phyloP scores from a whole-genome alignment of 1,140 invertebrate genomes.

The Drosophila virilis region DNA sequence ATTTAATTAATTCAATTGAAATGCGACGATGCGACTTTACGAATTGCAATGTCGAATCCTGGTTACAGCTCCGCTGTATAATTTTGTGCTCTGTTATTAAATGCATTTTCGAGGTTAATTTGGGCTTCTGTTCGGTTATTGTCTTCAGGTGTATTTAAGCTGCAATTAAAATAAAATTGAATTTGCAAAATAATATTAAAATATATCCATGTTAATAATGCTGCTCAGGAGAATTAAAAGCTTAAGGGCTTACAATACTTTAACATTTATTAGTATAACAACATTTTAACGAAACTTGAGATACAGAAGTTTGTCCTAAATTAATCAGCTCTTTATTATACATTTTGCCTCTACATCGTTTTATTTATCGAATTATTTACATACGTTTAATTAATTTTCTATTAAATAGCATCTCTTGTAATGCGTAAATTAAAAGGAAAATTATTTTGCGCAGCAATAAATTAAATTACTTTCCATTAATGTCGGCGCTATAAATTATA shows the following conservation, averaged over 20 bases:
- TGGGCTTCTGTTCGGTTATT: constrained; percentile 47
- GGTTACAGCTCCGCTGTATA: constrained; percentile 38
- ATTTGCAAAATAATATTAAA: constrained; percentile 44
- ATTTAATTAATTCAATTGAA: constrained; percentile 78
- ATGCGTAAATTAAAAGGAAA: constrained; percentile 8
- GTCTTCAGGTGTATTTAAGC: constrained; percentile 53
- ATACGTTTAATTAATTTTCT: constrained; percentile 10
- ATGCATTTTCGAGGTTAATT: constrained; percentile 21
- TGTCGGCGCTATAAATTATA: constrained; percentile 45
- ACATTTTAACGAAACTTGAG: too few species aligned
- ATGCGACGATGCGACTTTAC: constrained; percentile 48
- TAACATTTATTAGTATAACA: too few species aligned
- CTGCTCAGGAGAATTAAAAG: too few species aligned
- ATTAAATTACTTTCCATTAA: constrained; percentile 32
- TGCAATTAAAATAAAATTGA: constrained; percentile 63
- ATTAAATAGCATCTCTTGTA: neutral
- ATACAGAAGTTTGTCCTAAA: too few species aligned
- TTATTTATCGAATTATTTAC: constrained; percentile 41
- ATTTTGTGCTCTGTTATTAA: constrained; percentile 54
- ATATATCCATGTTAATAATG: neutral
- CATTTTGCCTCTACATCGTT: neutral
- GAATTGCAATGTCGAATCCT: constrained; percentile 37
- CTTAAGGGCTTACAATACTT: too few species aligned
- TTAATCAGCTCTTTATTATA: too few species aligned
- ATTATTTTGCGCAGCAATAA: constrained; percentile 43